Evolutionary conservation across 2,888 invertebrate genomes (phyloP).

Genomic region (Machimus atricapillus): DNA sequence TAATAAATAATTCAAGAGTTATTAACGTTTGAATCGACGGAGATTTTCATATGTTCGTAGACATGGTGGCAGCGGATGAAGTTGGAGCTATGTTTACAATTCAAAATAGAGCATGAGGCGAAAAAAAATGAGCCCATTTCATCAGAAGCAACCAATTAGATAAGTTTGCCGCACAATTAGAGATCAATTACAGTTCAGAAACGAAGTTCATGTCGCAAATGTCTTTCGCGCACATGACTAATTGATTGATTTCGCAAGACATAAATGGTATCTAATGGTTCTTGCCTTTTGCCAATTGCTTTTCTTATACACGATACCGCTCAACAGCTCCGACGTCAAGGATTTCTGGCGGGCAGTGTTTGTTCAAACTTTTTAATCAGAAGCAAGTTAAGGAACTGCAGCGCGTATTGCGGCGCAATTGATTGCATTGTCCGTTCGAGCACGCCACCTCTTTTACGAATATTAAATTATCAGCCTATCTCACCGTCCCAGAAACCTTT

Average conservation of each 20-base stretch:
- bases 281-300: not conserved
- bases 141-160: constrained; percentile 19
- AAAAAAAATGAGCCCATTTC: not conserved
- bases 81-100: not conserved
- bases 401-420: not conserved
- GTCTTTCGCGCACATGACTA: not conserved
- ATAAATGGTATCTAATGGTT: constrained; percentile 17
- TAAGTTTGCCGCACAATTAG: constrained; percentile 3
- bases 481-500: not conserved
- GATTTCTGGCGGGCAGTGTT: not conserved
- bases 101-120: not conserved
- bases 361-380: not conserved
- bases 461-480: not conserved
- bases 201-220: not conserved
- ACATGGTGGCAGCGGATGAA: not conserved
- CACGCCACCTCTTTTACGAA: not conserved
- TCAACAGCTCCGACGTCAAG: not conserved
- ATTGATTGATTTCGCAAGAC: constrained; percentile 35
- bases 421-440: not conserved
- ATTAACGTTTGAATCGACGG: not conserved
- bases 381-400: not conserved
- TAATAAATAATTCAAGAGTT: not conserved
- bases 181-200: constrained; percentile 12
- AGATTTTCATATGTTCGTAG: not conserved
- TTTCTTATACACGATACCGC: not conserved